Evolutionary conservation across 1,140 invertebrate genomes (phyloP), one percentile per base, ranked within the genome.

Genomic region (Stegodyphus mimosarum): DNA sequence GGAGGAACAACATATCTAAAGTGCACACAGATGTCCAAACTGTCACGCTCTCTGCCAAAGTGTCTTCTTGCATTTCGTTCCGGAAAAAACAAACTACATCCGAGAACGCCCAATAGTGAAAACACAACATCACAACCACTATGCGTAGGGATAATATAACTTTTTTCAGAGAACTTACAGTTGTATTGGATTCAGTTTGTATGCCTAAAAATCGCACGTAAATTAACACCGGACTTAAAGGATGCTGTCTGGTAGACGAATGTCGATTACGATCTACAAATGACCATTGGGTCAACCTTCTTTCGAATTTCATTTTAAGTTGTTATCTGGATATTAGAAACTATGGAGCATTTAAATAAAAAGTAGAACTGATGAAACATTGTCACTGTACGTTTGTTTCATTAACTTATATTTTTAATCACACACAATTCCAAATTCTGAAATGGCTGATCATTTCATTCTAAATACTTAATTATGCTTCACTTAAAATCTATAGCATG

Each of bases 191-290:
- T 15, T 84, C 81, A 18, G 76, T 15, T 15, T 84, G 18, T 9
- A 84, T 53, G 7, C 81, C 81, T 18, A 84, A 76, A n/a, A 84
- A 49, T 9, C 71, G 11, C 15, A 84, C 75, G 6, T 63, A 69
- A 55, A 55, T 84, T 13, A 76, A 70, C 11, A 84, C 6, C n/a
- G 73, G 73, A 7, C 63, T 5, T 6, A 84, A 70, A 52, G 79
- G 49, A 73, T 66, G 67, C 9, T 60, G 33, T 33, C 33, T 33
- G 1, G 33, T 33, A 33, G 33, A 33, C 33, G 33, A 33, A 33
- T 33, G 1, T 33, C 33, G 33, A 1, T 33, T 1, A 33, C 33
- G 33, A 33, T 33, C 33, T 33, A 33, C 33, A 33, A 33, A 33
- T 3, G 33, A 33, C 33, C 1, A 33, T 33, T 33, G 33, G 3